Percentiles rank a stretch among this genome's conserved stretches.
These are phyloP conservation scores for Pyrrhia umbra DNA, from an alignment of 2,888 invertebrate species.

Conservation along the genomic window DNA sequence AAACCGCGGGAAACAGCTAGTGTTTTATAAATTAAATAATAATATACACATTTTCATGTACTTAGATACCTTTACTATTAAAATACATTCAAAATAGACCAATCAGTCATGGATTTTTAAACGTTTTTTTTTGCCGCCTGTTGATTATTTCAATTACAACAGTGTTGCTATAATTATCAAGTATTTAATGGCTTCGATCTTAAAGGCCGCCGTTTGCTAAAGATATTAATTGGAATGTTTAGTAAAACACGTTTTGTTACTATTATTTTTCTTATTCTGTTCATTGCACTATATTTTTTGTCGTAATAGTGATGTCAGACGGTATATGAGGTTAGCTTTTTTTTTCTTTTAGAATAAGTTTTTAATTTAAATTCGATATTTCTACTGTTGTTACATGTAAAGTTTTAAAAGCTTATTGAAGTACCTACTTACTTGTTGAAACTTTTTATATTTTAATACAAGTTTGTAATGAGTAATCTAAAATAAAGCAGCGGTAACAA, in stretches of 20 bases:
- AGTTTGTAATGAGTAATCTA: too few species aligned
- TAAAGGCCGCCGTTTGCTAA: constrained; percentile 44
- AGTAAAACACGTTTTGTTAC: constrained; percentile 16
- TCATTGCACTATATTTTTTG: constrained; percentile 32
- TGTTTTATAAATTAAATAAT: too few species aligned
- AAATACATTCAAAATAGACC: background rate
- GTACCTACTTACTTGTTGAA: background rate
- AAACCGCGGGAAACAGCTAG: too few species aligned
- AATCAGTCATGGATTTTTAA: constrained; percentile 6
- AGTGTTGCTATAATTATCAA: constrained; percentile 40
- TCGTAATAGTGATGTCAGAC: background rate
- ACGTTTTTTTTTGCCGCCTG: constrained; percentile 17
- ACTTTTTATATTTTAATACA: background rate
- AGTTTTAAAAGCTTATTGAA: constrained; percentile 7
- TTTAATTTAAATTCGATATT: background rate
- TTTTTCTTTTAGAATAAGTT: background rate
- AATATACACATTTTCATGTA: background rate
- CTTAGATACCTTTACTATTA: background rate
- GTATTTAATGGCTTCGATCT: constrained; percentile 27
- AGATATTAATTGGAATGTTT: constrained; percentile 37
- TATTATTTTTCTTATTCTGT: constrained; percentile 22
- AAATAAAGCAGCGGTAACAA: too few species aligned
- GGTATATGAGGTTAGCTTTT: background rate
- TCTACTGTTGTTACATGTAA: background rate
- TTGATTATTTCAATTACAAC: constrained; percentile 30